Percentiles rank a stretch among this genome's conserved stretches.
Conservation (phyloP, 2,797 vertebrate species). For the Gallinago solitaria region DNA sequence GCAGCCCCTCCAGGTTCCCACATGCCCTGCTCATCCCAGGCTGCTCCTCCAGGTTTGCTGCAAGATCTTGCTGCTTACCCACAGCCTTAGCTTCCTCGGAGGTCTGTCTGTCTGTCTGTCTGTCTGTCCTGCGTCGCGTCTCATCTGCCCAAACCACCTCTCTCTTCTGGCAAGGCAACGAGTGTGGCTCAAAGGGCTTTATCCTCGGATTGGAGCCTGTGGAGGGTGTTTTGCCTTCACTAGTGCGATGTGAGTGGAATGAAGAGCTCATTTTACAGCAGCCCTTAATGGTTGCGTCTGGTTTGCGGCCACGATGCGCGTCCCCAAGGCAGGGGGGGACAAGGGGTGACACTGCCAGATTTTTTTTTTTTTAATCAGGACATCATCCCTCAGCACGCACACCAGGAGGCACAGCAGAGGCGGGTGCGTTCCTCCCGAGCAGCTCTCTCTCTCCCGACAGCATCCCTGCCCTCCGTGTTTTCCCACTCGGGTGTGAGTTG, state of each 20-base stretch:
- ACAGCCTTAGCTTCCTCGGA: neutral
- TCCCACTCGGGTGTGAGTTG: neutral
- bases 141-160: neutral
- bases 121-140: neutral
- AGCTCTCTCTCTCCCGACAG: neutral
- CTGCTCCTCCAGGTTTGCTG: neutral
- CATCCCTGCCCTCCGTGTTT: neutral
- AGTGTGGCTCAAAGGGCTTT: neutral
- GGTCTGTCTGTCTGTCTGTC: neutral
- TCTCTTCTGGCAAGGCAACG: neutral
- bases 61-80: neutral
- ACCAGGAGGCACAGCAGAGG: neutral
- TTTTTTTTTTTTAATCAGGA: neutral
- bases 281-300: neutral
- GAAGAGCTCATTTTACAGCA: slow-evolving; percentile 11
- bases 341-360: neutral
- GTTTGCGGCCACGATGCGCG: neutral
- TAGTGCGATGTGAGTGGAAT: neutral
- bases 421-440: neutral
- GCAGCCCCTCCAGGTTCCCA: neutral
- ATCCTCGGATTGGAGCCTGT: neutral
- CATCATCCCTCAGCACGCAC: neutral
- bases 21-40: neutral
- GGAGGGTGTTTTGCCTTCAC: neutral
- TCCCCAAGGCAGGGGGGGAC: neutral